Evolutionary conservation across 2,113 vertebrate genomes (phyloP), one percentile per base, ranked within the genome.

Genomic region (Corapipo altera): DNA sequence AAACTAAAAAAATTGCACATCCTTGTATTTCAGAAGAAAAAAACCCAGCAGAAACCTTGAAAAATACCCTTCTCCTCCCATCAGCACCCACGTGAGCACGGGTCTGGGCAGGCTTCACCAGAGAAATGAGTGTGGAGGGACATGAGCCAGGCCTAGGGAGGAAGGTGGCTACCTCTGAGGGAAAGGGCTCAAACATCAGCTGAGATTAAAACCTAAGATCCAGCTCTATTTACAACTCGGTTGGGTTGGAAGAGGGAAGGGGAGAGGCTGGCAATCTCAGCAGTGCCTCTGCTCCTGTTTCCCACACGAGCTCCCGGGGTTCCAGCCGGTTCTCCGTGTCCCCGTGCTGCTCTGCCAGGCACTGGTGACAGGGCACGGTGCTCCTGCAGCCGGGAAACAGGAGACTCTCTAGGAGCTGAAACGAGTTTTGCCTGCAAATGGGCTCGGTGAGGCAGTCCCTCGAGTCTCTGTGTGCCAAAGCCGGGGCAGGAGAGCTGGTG

Each of bases 1-100:
- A 99, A 99, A 99, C 98, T 97, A 97, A 98, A 98, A 98, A 99
- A 99, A 99, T 98, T 98, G 98, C 98, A 98, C 99, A 99, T 99
- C 98, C 98, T 98, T 98, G 98, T 98, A 98, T 98, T 98, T 98
- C 98, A 98, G 98, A 98, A 98, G 98, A 98, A 98, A 98, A 97
- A 89, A 83, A 93, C 54, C 90, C 65, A 97, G 96, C 91, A 96
- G 96, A 98, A 98, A 95, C 97, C 97, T 98, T 97, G 96, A 97
- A 97, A 97, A 98, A 98, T 96, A 97, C 95, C 95, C 97, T 97
- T 93, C 66, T 92, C 44, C 89, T 95, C 64, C 85, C 85, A 84
- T 91, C 84, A 91, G 74, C 67, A 64, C 83, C 85, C 91, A 91
- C 37, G 92, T 97, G 98, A 98, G 91, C 94, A 93, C 6, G 51